Conservation (phyloP, 2,888 invertebrate genomes). For the Lithosia quadra region DNA sequence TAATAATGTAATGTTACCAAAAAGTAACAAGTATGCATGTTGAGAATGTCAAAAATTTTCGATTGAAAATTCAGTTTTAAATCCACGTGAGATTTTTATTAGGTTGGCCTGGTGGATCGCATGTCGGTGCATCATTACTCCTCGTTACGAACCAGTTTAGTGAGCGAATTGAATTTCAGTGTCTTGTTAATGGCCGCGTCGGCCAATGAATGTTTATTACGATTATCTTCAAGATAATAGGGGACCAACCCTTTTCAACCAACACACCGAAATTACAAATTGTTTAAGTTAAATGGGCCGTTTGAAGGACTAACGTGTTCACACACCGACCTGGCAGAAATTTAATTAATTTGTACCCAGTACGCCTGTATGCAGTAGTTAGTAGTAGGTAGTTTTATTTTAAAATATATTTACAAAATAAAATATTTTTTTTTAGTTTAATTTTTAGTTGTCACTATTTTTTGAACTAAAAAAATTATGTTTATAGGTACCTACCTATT, state of each 20-base stretch:
- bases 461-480: too few species aligned
- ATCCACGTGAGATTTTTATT: conserved; percentile 52
- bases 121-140: conserved; percentile 71
- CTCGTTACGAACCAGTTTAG: conserved; percentile 67
- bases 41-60: neutral
- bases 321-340: conserved; percentile 39
- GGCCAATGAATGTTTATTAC: conserved; percentile 61
- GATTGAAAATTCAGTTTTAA: conserved; percentile 17
- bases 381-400: neutral
- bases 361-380: too few species aligned
- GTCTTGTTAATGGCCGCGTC: conserved; percentile 55
- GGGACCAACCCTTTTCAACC: conserved; percentile 57
- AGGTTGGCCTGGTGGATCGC: conserved; percentile 56
- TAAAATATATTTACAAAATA: neutral
- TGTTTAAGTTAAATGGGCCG: conserved; percentile 54
- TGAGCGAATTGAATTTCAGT: conserved; percentile 72
- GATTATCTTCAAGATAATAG: conserved; percentile 60
- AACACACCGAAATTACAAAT: conserved; percentile 58
- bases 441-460: too few species aligned
- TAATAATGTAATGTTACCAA: neutral
- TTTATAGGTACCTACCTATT: too few species aligned
- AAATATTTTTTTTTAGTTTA: neutral
- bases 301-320: conserved; percentile 46
- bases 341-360: conserved; percentile 44
- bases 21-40: neutral